Base-by-base conservation (phyloP, 2,797 vertebrate species). In the Delichon dasypus region DNA sequence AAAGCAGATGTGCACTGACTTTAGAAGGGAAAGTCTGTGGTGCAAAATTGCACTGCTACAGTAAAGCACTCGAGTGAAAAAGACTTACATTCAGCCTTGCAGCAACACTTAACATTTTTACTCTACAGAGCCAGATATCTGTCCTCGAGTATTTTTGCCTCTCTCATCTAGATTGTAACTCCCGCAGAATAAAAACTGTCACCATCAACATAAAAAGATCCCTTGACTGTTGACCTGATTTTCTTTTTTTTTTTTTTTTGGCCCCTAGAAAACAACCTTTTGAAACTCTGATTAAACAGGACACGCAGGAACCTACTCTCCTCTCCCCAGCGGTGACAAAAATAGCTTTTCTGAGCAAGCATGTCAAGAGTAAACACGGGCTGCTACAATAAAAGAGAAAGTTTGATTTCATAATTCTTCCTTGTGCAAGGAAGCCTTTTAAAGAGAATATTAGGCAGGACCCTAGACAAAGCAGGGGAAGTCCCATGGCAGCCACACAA, bases 401-500 rank as follows among this genome's bases (percentile, higher is more conserved):
- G 85, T 96, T 95, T 60, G 74, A 90, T 97, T 96, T 96, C 81
- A 65, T 89, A 95, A 89, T 71, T 84, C 78, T 80, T 93, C 60
- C 81, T 93, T 62, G 58, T 72, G 60, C 75, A 84, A 97, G 90
- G 92, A 95, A 96, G 54, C 88, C 76, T 91, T 96, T 95, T 90
- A 84, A 95, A 93, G 80, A 81, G 86, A 94, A 29, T 94, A 94
- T 95, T 67, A 95, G 83, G 67, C 92, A 89, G 85, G 78, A 64
- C 40, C 84, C 70, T 13, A 90, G 87, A 96, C 91, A 97, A 97
- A 97, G 90, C 89, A 94, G 93, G 96, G 96, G 94, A 97, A 97
- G 88, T 96, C 88, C 95, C 93, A 85, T 32, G 95, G 94, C 95
- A 94, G 94, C 30, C 67, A 60, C 88, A 96, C 92, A 97, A 95